These are phyloP conservation scores for Leucophenga varia DNA, from an alignment of 1,140 invertebrate genomes.

Conservation along the genomic window DNA sequence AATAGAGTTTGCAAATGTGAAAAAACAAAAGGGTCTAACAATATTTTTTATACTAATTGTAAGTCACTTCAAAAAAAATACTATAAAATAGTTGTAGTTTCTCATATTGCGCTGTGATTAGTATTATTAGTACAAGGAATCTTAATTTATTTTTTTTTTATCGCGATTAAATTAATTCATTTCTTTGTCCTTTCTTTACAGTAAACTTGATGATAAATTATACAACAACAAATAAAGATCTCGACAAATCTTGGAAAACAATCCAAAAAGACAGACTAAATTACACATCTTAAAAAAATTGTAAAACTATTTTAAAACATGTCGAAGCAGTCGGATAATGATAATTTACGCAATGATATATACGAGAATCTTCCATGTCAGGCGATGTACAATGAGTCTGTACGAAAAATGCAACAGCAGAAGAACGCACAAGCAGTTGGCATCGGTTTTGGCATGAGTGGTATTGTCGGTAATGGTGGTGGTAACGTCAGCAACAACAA, in stretches of 20 bases:
- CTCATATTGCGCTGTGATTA: conserved; percentile 17
- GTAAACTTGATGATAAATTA: conserved; percentile 19
- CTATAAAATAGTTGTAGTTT: conserved; percentile 18
- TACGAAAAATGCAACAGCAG: conserved; percentile 50
- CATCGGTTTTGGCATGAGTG: background rate
- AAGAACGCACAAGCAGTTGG: conserved; percentile 17
- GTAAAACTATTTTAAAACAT: conserved; percentile 24
- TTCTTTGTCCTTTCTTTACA: conserved; percentile 19
- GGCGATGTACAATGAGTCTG: conserved; percentile 55
- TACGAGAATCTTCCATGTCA: conserved; percentile 55
- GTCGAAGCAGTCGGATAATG: conserved; percentile 54
- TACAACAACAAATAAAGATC: conserved; percentile 27
- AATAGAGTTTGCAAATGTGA: background rate
- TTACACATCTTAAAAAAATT: no score
- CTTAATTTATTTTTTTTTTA: no score
- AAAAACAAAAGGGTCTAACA: conserved; percentile 12
- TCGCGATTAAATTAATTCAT: conserved; percentile 5
- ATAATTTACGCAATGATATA: conserved; percentile 55
- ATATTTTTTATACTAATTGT: no score
- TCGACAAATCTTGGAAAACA: conserved; percentile 18
- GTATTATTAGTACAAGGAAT: no score
- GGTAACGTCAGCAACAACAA: conserved; percentile 15
- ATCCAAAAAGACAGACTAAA: background rate
- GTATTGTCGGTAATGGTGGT: background rate
- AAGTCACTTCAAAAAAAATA: conserved; percentile 19